Conservation (phyloP, 2,113 vertebrate genomes). For the Podocnemis expansa region DNA sequence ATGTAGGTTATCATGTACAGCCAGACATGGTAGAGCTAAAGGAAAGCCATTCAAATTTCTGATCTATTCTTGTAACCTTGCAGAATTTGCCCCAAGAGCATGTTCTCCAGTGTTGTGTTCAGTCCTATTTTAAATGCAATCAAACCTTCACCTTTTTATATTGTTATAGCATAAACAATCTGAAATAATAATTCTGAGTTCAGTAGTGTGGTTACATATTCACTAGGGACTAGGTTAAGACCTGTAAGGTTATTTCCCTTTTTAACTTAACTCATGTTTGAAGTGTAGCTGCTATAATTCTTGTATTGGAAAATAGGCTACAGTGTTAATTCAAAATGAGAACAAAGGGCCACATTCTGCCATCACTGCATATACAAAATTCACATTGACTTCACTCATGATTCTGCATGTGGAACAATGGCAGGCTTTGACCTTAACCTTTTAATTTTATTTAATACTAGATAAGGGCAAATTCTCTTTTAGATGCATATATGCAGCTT, state of each 20-base stretch:
- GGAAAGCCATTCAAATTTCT: background rate
- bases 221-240: background rate
- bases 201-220: slow-evolving; percentile 8
- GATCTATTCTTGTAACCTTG: background rate
- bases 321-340: background rate
- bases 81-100: background rate
- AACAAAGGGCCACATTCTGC: background rate
- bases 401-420: background rate
- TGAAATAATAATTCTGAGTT: background rate
- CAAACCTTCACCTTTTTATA: background rate
- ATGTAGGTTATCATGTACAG: background rate
- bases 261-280: background rate
- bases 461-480: background rate
- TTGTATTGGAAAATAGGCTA: slow-evolving; percentile 7
- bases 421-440: background rate
- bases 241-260: background rate
- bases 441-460: slow-evolving; percentile 6
- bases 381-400: background rate
- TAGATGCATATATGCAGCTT: background rate
- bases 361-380: background rate
- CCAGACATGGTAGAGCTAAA: background rate
- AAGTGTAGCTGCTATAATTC: background rate
- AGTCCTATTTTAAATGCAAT: background rate
- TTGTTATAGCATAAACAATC: background rate
- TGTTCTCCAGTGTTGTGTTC: background rate